These are phyloP conservation scores for Enteromius fasciolatus DNA, from an alignment of 2,797 vertebrate genomes.

Conservation along the genomic window DNA sequence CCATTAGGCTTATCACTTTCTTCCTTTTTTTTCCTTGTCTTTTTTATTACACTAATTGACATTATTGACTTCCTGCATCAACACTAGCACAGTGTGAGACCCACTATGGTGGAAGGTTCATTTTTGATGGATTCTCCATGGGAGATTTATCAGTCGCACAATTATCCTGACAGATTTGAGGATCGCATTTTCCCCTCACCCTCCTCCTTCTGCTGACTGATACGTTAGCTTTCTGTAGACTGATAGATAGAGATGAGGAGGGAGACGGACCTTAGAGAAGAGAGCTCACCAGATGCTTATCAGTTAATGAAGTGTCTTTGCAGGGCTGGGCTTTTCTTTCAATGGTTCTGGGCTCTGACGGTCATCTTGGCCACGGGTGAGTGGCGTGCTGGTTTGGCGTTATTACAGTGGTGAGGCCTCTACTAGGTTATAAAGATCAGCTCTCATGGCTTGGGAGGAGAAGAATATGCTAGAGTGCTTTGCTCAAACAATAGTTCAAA, in stretches of 20 bases:
- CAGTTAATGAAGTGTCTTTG: slow-evolving; percentile 66
- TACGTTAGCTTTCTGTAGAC: slow-evolving; percentile 55
- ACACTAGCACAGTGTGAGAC: slow-evolving; percentile 44
- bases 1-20: slow-evolving; percentile 42
- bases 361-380: slow-evolving; percentile 43
- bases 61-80: slow-evolving; percentile 60
- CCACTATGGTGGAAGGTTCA: slow-evolving; percentile 49
- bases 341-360: slow-evolving; percentile 40
- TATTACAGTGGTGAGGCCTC: slow-evolving; percentile 14
- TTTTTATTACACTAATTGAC: slow-evolving; percentile 69
- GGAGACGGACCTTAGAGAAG: slow-evolving; percentile 47
- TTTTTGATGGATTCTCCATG: slow-evolving; percentile 60
- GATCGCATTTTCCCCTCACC: slow-evolving; percentile 54
- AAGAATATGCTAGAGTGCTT: slow-evolving; percentile 1
- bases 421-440: not conserved
- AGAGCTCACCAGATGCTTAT: slow-evolving; percentile 62
- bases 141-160: slow-evolving; percentile 62
- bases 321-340: slow-evolving; percentile 54
- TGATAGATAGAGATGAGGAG: slow-evolving; percentile 58
- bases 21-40: slow-evolving; percentile 13
- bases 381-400: slow-evolving; percentile 21
- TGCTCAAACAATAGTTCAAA: not conserved
- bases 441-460: not conserved
- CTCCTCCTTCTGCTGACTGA: slow-evolving; percentile 50
- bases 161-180: slow-evolving; percentile 65